Base-by-base conservation (phyloP, 2,888 invertebrate genomes). In the Ashinkailepas kermadecensis region DNA sequence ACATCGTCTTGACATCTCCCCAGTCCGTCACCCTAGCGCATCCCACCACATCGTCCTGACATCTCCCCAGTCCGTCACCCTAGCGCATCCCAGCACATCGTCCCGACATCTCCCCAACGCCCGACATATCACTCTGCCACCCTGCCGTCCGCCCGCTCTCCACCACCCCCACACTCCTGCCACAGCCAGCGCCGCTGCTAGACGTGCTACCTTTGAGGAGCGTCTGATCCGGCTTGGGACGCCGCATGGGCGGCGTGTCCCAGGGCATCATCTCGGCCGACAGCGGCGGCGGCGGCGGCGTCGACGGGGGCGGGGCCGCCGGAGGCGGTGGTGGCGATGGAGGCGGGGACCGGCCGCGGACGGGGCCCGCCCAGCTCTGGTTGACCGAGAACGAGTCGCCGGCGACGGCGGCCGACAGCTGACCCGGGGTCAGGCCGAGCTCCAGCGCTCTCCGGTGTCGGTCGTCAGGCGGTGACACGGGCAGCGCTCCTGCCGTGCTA, bases 181-280 rank as follows among this genome's bases (percentile, higher is more conserved):
- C 39, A 39, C 39, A 39, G 39, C 39, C 39, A 39, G 39, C 39
- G 59, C 59, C 15, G 7, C 59, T 13, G 59, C 59, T 15, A 59
- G 59, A 13, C 12, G 59, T 1, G 1, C 59, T 12, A 74, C 74
- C 74, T 56, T 74, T 74, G 54, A 74, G 74, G 0, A 74, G 74
- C 7, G 56, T 56, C 56, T 12, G 11, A 56, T 74, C 74, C 21
- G 74, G 74, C 10, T 56, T 54, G 54, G 74, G 74, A 21, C 74
- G 74, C 11, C 74, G 74, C 74, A 74, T 56, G 54, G 74, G 74
- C 74, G 54, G 74, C 39, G 74, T 74, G 56, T 74, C 74, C 74
- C 74, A 74, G 56, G 74, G 74, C 74, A 74, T 74, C 54, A 56
- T 54, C 56, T 39, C 39, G 23, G 3, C 23, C 23, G 67, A 10